phyloP scores from a whole-genome alignment of 2,888 invertebrate genomes.

The Phania funesta region DNA sequence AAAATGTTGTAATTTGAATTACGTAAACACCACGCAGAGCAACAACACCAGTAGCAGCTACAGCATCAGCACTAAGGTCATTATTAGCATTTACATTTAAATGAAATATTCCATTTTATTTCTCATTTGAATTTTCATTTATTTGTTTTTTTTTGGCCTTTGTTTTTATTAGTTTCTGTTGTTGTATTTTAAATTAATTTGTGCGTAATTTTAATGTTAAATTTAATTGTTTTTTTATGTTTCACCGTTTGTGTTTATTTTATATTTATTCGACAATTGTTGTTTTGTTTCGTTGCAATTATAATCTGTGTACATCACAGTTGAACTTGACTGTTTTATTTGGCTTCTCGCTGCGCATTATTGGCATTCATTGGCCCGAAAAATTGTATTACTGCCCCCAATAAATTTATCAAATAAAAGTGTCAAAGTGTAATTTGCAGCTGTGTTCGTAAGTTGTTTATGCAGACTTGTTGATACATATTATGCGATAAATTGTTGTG shows the following conservation, averaged over 20 bases:
- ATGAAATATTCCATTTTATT: conserved; percentile 20
- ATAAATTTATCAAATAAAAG: background rate
- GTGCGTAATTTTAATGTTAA: conserved; percentile 1
- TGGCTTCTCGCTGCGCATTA: background rate
- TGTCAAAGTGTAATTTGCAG: background rate
- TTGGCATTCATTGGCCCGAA: background rate
- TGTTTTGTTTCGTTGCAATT: conserved; percentile 14
- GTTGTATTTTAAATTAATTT: background rate
- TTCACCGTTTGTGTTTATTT: conserved; percentile 4
- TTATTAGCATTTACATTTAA: conserved; percentile 6
- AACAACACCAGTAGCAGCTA: background rate
- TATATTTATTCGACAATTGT: conserved; percentile 5
- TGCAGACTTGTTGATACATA: no score
- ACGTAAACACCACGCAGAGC: background rate
- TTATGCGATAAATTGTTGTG: no score
- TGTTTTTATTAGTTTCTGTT: conserved; percentile 7
- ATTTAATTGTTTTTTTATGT: conserved; percentile 23
- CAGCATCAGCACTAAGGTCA: background rate
- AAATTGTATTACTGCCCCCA: background rate
- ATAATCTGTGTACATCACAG: background rate
- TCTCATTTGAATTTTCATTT: conserved; percentile 5
- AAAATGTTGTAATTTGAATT: background rate
- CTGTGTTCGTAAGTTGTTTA: no score
- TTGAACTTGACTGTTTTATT: background rate
- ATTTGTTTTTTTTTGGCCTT: background rate